Conservation (phyloP, 2,113 vertebrate genomes). For the Zootoca vivipara region DNA sequence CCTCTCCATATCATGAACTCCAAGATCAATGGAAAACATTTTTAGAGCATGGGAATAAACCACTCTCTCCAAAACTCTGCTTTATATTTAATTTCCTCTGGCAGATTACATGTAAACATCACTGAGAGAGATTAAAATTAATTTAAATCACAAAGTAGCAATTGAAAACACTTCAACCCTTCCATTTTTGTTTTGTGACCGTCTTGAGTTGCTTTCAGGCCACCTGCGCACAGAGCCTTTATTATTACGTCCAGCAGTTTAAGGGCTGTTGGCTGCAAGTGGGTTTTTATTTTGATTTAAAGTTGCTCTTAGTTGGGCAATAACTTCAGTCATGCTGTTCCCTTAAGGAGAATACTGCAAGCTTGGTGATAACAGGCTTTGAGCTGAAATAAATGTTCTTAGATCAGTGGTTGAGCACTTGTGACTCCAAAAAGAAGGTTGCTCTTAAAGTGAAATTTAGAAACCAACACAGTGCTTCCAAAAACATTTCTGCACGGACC, state of each 20-base stretch:
- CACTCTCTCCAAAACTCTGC: background rate
- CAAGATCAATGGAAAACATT: constrained; percentile 18
- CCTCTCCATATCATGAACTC: background rate
- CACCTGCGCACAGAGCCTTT: background rate
- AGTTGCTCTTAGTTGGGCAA: background rate
- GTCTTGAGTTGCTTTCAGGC: background rate
- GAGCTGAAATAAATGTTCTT: background rate
- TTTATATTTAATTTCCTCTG: constrained; percentile 17
- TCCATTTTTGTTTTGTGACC: background rate
- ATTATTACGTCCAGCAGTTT: background rate
- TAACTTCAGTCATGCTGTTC: background rate
- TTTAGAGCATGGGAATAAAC: constrained; percentile 3
- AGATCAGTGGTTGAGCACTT: background rate
- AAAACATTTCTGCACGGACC: too few species aligned
- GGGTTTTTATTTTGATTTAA: background rate
- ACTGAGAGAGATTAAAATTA: background rate
- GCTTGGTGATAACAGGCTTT: background rate
- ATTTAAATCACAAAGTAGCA: background rate
- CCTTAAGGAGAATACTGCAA: background rate
- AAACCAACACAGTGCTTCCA: background rate
- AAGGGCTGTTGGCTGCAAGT: background rate
- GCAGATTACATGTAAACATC: background rate
- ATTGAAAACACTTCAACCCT: background rate
- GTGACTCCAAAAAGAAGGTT: background rate
- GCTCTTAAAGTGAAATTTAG: background rate